A percentile compares a stretch with the other conserved stretches of the same genome.
Evolutionary conservation across 1,140 invertebrate species (phyloP).

Genomic region (Lordiphosa collinella): DNA sequence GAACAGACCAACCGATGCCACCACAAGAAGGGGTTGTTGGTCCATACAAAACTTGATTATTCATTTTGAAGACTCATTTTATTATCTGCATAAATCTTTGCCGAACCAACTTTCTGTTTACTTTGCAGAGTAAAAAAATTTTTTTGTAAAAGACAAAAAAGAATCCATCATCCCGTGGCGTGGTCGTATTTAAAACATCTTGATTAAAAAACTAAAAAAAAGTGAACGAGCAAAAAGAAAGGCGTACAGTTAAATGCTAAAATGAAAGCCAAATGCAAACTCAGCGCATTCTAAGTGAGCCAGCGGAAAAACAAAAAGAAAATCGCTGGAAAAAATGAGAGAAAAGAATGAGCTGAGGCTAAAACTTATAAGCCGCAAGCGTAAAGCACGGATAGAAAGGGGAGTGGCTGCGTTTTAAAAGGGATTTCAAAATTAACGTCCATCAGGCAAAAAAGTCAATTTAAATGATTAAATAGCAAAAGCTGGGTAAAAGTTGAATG

Average conservation of each 20-base stretch:
- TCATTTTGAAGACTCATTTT: conserved; percentile 74
- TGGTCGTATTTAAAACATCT: conserved; percentile 72
- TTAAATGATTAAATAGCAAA: conserved; percentile 72
- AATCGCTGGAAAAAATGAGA: conserved; percentile 23
- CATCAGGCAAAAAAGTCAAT: conserved; percentile 65
- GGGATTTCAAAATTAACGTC: conserved; percentile 71
- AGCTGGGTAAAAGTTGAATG: conserved; percentile 51
- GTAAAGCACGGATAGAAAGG: conserved; percentile 31
- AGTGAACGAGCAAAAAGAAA: conserved; percentile 17
- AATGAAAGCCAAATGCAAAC: conserved; percentile 73
- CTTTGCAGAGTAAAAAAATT: conserved; percentile 22
- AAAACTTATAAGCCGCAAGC: conserved; percentile 69
- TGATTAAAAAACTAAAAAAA: conserved; percentile 70
- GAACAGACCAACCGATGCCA: conserved; percentile 9
- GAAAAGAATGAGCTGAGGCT: conserved; percentile 29
- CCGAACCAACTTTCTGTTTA: conserved; percentile 69
- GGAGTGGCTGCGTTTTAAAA: conserved; percentile 44
- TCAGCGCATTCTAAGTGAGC: conserved; percentile 66
- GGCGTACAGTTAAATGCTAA: conserved; percentile 49
- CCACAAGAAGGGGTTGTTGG: conserved; percentile 7
- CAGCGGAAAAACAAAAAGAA: conserved; percentile 41
- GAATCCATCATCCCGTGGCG: conserved; percentile 71
- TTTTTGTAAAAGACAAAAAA: conserved; percentile 29
- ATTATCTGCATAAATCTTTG: conserved; percentile 75
- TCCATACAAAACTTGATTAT: conserved; percentile 60